Percentiles rank a stretch among this genome's conserved stretches.
Evolutionary conservation across 2,113 vertebrate genomes (phyloP).

Genomic region (Ammodramus savannarum): DNA sequence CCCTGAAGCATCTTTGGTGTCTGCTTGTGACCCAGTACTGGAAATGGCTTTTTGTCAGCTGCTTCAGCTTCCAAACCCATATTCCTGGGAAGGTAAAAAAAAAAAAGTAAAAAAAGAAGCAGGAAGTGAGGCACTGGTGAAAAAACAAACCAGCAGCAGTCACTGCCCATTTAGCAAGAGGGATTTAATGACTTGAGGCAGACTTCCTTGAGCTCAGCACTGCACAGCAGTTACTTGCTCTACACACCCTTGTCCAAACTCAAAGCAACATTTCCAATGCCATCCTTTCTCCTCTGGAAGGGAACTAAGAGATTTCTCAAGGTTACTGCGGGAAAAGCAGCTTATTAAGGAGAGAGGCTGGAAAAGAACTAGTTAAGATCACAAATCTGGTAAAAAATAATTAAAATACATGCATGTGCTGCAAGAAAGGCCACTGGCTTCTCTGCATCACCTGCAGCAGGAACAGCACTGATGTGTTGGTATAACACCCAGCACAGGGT

Average conservation of each 20-base stretch:
- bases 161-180: rapidly evolving
- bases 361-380: not conserved
- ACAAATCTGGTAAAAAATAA: not conserved
- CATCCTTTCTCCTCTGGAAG: not conserved
- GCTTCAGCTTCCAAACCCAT: constrained; percentile 60
- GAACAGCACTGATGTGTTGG: not conserved
- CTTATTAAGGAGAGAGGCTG: not conserved
- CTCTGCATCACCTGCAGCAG: not conserved
- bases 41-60: constrained; percentile 68
- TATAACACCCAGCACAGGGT: not conserved
- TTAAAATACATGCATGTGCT: not conserved
- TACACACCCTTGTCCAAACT: not conserved
- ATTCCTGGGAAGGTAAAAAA: constrained; percentile 41
- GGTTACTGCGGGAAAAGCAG: not conserved
- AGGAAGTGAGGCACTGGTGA: not conserved
- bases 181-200: not conserved
- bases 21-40: constrained; percentile 65
- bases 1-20: constrained; percentile 61
- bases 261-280: not conserved
- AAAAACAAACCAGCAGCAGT: not conserved
- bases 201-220: not conserved
- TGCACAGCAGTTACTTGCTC: not conserved
- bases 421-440: not conserved
- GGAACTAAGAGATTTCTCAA: not conserved
- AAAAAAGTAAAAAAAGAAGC: not conserved